These are phyloP conservation scores for Ormyrus pomaceus DNA, from an alignment of 2,888 invertebrate genomes.

Conservation along the genomic window DNA sequence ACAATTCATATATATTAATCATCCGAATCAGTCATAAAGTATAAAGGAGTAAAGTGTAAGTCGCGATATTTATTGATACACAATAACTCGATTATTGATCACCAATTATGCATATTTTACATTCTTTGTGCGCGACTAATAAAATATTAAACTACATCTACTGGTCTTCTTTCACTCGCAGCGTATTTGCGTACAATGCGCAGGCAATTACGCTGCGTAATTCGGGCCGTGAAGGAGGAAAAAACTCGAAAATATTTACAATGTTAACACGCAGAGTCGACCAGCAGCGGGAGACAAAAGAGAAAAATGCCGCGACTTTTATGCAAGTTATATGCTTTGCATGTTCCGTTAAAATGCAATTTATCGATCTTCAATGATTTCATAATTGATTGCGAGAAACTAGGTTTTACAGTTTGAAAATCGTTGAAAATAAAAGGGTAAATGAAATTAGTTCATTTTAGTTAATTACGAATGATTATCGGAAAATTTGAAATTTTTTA, in stretches of 20 bases:
- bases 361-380: too few species aligned
- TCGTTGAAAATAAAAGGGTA: too few species aligned
- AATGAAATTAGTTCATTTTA: too few species aligned
- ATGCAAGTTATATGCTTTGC: background rate
- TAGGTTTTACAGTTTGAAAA: too few species aligned
- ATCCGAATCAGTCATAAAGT: too few species aligned
- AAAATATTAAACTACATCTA: conserved; percentile 13
- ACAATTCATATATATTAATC: too few species aligned
- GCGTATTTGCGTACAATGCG: conserved; percentile 24
- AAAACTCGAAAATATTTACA: conserved; percentile 48
- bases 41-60: background rate
- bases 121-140: conserved; percentile 19
- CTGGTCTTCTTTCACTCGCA: background rate
- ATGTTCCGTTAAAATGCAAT: too few species aligned
- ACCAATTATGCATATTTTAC: conserved; percentile 7
- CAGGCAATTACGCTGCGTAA: background rate
- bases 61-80: conserved; percentile 9
- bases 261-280: conserved; percentile 50
- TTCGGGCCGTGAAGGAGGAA: background rate
- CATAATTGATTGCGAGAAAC: too few species aligned
- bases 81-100: background rate
- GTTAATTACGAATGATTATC: too few species aligned
- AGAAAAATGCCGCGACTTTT: conserved; percentile 35
- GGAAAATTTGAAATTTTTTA: too few species aligned
- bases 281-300: conserved; percentile 15